phyloP scores from a whole-genome alignment of 2,113 vertebrate species.

The Zootoca vivipara region DNA sequence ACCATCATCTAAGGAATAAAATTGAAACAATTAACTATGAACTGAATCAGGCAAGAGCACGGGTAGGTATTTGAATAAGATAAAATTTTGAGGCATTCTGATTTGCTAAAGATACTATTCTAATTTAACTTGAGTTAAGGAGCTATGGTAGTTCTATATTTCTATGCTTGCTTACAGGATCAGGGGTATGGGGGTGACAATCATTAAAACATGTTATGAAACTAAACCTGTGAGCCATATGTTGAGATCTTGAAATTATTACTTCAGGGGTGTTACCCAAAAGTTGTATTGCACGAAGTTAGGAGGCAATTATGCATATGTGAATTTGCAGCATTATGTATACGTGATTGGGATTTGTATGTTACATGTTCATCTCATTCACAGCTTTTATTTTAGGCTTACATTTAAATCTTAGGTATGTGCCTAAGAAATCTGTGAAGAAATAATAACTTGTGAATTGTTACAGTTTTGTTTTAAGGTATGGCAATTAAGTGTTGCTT shows the following conservation, averaged over 20 bases:
- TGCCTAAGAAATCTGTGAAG: neutral
- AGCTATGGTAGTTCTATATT: neutral
- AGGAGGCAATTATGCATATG: neutral
- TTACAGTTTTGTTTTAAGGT: neutral
- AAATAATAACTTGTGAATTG: neutral
- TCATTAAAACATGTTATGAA: neutral
- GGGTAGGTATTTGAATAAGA: constrained; percentile 73
- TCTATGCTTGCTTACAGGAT: neutral
- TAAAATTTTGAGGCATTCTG: neutral
- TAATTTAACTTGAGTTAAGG: neutral
- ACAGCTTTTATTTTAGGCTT: neutral
- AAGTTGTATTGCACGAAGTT: neutral
- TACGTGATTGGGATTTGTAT: neutral
- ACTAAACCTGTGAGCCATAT: neutral
- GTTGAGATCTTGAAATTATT: neutral
- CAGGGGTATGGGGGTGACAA: neutral
- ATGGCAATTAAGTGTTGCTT: neutral
- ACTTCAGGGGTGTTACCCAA: neutral
- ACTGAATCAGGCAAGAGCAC: constrained; percentile 75
- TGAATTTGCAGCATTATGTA: neutral
- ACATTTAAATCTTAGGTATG: neutral
- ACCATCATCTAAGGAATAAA: constrained; percentile 79
- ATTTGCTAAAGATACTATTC: neutral
- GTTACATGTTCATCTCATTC: neutral
- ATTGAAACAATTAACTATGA: constrained; percentile 82